phyloP scores from a whole-genome alignment of 2,888 invertebrate species.

The Tetranychus piercei region DNA sequence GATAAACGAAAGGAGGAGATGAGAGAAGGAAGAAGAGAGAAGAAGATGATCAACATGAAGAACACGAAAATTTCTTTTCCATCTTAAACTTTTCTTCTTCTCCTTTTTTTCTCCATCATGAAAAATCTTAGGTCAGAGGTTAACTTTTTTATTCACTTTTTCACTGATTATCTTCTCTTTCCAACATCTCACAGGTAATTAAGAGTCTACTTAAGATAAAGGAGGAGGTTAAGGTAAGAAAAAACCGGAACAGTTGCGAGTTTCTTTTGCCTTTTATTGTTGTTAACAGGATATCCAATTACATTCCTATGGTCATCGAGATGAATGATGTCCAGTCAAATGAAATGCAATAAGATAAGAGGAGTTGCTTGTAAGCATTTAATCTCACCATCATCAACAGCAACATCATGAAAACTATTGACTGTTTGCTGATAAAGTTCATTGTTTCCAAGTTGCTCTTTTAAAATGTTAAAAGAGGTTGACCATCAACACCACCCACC shows the following conservation, averaged over 20 bases:
- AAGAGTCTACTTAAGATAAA: background rate
- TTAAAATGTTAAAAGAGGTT: too few species aligned
- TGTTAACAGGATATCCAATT: slow-evolving; percentile 1
- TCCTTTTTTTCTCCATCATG: background rate
- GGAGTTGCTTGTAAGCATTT: background rate
- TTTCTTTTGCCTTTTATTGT: background rate
- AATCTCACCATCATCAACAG: background rate
- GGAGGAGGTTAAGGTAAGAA: background rate
- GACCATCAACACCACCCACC: too few species aligned
- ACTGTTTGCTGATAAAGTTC: background rate
- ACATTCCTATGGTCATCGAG: background rate
- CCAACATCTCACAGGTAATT: background rate
- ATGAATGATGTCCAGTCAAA: background rate
- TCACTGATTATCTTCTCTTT: background rate
- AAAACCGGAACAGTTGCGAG: background rate
- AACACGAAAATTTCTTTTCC: background rate
- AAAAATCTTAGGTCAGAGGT: background rate
- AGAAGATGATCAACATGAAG: background rate
- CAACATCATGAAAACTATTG: background rate
- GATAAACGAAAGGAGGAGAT: background rate
- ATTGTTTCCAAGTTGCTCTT: too few species aligned
- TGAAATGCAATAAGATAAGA: background rate
- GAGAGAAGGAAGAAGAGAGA: background rate
- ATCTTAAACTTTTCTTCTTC: background rate
- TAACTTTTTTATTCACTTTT: too few species aligned